Conservation (phyloP, 2,797 vertebrate genomes). For the Echiichthys vipera region DNA sequence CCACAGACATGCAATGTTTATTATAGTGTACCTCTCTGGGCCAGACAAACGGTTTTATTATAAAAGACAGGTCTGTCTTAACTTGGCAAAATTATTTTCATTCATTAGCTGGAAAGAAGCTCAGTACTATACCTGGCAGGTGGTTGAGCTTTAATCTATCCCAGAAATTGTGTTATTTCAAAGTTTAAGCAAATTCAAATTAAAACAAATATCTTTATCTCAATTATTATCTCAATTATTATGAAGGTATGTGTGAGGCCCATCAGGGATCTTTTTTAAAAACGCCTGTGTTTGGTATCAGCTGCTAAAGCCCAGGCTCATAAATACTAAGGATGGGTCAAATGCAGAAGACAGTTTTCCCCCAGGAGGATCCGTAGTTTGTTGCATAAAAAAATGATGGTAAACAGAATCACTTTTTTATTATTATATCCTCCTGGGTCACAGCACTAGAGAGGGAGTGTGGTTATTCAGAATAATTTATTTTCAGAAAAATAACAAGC, state of each 20-base stretch:
- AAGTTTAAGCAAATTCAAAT: not conserved
- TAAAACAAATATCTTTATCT: not conserved
- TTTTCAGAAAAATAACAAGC: constrained; percentile 45
- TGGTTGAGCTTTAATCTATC: constrained; percentile 1
- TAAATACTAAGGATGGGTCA: constrained; percentile 45
- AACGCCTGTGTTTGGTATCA: constrained; percentile 37
- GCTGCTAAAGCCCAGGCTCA: not conserved
- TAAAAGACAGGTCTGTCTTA: no score
- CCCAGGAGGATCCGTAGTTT: constrained; percentile 28
- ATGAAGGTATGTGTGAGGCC: no score
- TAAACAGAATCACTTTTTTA: constrained; percentile 48
- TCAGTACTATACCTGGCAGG: constrained; percentile 19
- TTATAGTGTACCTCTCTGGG: no score
- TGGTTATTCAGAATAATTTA: constrained; percentile 22
- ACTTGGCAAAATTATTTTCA: no score
- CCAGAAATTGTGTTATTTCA: not conserved
- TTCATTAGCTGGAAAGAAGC: no score
- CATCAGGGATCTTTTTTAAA: constrained; percentile 16
- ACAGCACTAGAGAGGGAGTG: constrained; percentile 21
- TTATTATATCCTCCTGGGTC: constrained; percentile 30
- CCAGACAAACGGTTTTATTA: no score
- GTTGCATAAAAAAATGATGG: constrained; percentile 20
- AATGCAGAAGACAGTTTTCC: constrained; percentile 30
- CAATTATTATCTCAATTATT: constrained; percentile 1
- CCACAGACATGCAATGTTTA: no score